These are phyloP conservation scores for Oreochromis spilurus DNA, from an alignment of 2,113 vertebrate genomes.

Conservation along the genomic window DNA sequence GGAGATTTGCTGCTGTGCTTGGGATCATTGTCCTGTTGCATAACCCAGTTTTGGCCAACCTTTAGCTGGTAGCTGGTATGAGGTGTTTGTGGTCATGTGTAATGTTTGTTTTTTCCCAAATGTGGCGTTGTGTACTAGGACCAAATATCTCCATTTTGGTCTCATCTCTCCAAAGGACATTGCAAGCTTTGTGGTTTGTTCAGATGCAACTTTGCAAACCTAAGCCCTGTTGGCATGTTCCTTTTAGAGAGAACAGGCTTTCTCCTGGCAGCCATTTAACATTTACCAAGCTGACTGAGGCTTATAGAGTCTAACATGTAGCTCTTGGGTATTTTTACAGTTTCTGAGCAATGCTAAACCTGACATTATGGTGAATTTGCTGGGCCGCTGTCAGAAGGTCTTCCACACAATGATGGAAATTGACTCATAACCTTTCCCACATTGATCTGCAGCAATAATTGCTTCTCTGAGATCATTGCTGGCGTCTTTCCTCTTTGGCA, in stretches of 20 bases:
- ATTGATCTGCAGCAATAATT: neutral
- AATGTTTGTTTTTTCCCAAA: neutral
- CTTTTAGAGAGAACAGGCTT: neutral
- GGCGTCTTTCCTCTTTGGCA: neutral
- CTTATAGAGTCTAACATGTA: neutral
- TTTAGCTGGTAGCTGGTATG: neutral
- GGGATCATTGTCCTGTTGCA: neutral
- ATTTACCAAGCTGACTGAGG: neutral
- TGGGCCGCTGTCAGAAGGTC: neutral
- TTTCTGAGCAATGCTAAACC: neutral
- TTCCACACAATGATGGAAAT: neutral
- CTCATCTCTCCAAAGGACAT: neutral
- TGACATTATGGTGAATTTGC: neutral
- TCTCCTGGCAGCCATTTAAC: neutral
- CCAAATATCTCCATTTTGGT: rapidly evolving
- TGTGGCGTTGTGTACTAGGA: neutral
- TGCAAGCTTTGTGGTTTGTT: neutral
- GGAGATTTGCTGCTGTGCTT: neutral
- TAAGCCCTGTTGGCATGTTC: neutral
- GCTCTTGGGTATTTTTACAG: neutral
- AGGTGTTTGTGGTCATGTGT: too few relatives aligned
- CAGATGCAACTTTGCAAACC: neutral
- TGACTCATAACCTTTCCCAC: neutral
- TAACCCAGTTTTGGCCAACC: neutral
- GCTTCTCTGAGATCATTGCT: neutral